Percentiles rank a stretch among this genome's conserved stretches.
phyloP scores from a whole-genome alignment of 2,113 vertebrate species.

The Varanus salvator region DNA sequence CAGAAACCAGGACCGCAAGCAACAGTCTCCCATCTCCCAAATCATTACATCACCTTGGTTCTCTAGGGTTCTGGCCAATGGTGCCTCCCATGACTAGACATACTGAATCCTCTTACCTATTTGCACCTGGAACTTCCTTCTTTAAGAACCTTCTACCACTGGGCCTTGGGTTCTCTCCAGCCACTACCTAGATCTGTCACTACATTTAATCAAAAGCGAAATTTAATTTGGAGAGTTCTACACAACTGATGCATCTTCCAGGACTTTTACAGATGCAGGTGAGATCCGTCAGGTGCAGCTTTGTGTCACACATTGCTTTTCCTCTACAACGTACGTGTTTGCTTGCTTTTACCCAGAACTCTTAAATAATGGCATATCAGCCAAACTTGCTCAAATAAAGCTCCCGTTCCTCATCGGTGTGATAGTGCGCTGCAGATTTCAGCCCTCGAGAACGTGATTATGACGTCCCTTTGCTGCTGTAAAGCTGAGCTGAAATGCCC shows the following conservation, averaged over 20 bases:
- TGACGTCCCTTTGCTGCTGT: not conserved
- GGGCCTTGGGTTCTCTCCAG: not conserved
- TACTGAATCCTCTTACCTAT: not conserved
- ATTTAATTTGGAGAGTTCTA: not conserved
- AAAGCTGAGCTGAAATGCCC: constrained; percentile 17
- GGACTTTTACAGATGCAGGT: not conserved
- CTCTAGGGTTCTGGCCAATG: not conserved
- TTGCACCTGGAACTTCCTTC: not conserved
- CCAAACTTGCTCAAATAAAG: constrained; percentile 34
- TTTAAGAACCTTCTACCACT: not conserved
- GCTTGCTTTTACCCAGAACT: not conserved
- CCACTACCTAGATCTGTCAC: no score
- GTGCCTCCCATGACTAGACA: no score
- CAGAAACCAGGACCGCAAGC: no score
- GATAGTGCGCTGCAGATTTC: constrained; percentile 1
- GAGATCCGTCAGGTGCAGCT: not conserved
- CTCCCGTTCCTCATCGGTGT: constrained; percentile 32
- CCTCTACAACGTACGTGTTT: not conserved
- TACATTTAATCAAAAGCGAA: not conserved
- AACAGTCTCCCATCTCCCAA: no score
- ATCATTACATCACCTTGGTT: not conserved
- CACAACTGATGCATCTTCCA: not conserved
- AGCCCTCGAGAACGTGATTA: constrained; percentile 29
- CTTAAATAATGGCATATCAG: constrained; percentile 26
- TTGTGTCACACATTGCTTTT: not conserved